These are phyloP conservation scores for sheep (Ovis aries) DNA, from an alignment of 2,113 vertebrate genomes.

Conservation along the genomic window DNA sequence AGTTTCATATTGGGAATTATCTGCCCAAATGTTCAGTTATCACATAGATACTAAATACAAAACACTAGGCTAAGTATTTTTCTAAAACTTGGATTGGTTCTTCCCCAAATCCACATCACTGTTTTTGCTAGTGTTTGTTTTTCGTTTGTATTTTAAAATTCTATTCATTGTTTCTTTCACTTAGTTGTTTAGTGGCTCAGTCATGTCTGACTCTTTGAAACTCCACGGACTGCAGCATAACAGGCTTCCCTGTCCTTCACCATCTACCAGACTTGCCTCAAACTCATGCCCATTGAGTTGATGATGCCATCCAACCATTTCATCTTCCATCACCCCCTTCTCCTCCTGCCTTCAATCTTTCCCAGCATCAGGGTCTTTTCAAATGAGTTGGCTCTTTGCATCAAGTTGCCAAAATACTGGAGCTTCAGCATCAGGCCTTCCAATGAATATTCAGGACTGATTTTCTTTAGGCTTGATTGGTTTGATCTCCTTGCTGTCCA, in stretches of 20 bases:
- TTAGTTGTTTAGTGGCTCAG: not conserved
- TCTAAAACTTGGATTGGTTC: not conserved
- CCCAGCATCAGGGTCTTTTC: not conserved
- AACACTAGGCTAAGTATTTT: not conserved
- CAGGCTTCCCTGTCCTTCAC: not conserved
- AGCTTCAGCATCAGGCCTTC: not conserved
- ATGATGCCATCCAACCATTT: not conserved
- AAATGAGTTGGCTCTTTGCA: not conserved
- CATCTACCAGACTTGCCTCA: not conserved
- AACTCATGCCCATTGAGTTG: not conserved
- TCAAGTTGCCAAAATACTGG: not conserved
- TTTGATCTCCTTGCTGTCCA: not conserved
- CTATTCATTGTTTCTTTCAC: not conserved
- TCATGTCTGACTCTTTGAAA: not conserved
- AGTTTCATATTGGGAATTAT: not conserved
- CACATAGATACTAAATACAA: not conserved
- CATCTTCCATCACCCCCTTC: not conserved
- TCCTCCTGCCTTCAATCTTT: not conserved
- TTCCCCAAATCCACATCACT: not conserved
- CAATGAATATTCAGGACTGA: not conserved
- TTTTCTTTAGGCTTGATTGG: not conserved
- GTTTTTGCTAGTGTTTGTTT: not conserved
- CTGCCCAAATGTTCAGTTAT: not conserved
- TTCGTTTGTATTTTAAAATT: not conserved
- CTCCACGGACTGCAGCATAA: not conserved